Percentiles rank a stretch among this genome's conserved stretches.
Evolutionary conservation across 2,888 invertebrate genomes (phyloP).

Genomic region (Rosalia funebris): DNA sequence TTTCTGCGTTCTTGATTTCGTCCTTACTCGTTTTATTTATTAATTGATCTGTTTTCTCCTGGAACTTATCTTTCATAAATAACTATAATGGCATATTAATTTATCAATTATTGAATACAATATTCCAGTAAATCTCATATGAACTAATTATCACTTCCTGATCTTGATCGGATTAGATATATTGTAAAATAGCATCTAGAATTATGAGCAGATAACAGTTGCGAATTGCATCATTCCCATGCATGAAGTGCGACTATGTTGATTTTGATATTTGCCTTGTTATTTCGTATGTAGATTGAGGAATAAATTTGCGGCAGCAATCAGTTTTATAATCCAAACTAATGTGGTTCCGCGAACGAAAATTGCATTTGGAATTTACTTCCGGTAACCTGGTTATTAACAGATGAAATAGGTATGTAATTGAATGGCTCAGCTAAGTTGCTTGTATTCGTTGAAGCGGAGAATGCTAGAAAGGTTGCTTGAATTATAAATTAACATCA

Average conservation of each 20-base stretch:
- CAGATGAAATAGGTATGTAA: conserved; percentile 36
- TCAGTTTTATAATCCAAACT: conserved; percentile 35
- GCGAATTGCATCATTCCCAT: conserved; percentile 4
- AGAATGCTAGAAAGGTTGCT: neutral
- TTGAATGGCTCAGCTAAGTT: conserved; percentile 6
- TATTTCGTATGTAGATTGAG: conserved; percentile 31
- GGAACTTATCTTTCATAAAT: too few species aligned
- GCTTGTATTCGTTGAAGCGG: neutral
- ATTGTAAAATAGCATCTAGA: too few species aligned
- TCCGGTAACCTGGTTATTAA: conserved; percentile 37
- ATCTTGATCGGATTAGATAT: too few species aligned
- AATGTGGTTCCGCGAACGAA: conserved; percentile 28
- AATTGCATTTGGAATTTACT: conserved; percentile 36
- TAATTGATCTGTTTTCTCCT: too few species aligned
- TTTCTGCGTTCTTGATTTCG: too few species aligned
- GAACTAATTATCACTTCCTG: too few species aligned
- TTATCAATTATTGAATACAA: too few species aligned
- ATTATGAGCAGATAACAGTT: too few species aligned
- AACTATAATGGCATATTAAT: too few species aligned
- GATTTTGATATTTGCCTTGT: conserved; percentile 24
- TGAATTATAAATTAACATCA: too few species aligned
- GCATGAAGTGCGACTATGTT: neutral
- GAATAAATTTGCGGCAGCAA: conserved; percentile 35
- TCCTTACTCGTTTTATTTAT: too few species aligned
- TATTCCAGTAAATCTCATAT: too few species aligned